Conservation (phyloP, 2,888 invertebrate genomes). For the Drosophila tanythrix region DNA sequence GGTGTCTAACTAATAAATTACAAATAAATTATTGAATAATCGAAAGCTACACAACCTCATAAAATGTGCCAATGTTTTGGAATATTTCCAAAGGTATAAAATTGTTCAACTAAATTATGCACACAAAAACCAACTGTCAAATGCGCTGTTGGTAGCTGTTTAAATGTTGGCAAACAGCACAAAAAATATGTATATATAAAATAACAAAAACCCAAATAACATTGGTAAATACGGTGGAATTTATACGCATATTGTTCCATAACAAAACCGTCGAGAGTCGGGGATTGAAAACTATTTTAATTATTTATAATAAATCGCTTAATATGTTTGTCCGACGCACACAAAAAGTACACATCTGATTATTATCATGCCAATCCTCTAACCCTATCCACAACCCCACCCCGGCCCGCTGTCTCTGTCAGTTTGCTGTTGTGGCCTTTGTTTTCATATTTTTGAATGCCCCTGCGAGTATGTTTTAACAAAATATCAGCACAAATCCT, state of each 20-base stretch:
- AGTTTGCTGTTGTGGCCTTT: constrained; percentile 3
- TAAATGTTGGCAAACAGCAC: constrained; percentile 35
- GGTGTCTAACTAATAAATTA: constrained; percentile 46
- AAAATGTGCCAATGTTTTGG: constrained; percentile 17
- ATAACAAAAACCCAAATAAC: constrained; percentile 19
- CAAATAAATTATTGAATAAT: constrained; percentile 36
- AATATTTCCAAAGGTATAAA: constrained; percentile 20
- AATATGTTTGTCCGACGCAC: constrained; percentile 54
- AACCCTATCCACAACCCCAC: too few species aligned
- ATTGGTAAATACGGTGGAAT: constrained; percentile 18
- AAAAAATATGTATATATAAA: constrained; percentile 1
- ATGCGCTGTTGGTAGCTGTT: constrained; percentile 51
- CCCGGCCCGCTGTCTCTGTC: neutral
- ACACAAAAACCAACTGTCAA: constrained; percentile 53
- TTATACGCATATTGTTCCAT: neutral
- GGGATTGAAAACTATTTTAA: constrained; percentile 51
- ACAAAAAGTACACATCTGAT: constrained; percentile 25
- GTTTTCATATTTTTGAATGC: constrained; percentile 19
- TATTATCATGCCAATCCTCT: constrained; percentile 18
- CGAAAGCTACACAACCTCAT: constrained; percentile 14
- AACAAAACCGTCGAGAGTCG: neutral
- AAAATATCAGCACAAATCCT: neutral
- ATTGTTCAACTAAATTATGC: constrained; percentile 43
- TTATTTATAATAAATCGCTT: constrained; percentile 64
- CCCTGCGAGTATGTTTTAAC: constrained; percentile 11